These are phyloP conservation scores for Oxystoma pomonae DNA, from an alignment of 2,888 invertebrate genomes.

Conservation along the genomic window DNA sequence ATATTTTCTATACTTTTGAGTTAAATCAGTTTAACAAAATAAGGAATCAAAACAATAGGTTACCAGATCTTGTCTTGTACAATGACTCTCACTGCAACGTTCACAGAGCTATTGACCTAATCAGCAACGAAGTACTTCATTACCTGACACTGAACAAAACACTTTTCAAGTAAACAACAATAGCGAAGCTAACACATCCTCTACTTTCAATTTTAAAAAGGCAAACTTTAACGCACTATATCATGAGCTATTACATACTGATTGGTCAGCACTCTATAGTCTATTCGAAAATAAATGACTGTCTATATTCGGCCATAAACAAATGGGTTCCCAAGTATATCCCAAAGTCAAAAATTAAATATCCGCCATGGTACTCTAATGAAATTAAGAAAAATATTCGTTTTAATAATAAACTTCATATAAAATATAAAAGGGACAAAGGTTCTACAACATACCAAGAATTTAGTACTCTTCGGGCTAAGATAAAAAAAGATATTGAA, in stretches of 20 bases:
- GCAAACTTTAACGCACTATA: background rate
- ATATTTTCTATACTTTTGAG: background rate
- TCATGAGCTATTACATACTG: background rate
- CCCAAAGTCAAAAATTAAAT: background rate
- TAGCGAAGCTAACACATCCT: background rate
- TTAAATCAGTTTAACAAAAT: background rate
- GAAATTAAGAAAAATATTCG: background rate
- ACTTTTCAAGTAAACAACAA: background rate
- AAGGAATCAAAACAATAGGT: background rate
- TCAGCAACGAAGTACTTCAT: background rate
- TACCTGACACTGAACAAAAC: background rate
- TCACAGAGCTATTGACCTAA: background rate
- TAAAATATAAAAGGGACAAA: background rate
- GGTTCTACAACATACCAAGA: background rate
- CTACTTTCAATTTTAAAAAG: background rate
- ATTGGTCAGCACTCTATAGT: background rate
- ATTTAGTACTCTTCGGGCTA: background rate
- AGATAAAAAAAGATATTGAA: background rate
- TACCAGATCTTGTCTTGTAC: background rate
- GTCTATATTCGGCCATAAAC: background rate
- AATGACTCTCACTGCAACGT: background rate
- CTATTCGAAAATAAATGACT: background rate
- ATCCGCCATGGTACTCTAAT: background rate
- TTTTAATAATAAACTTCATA: background rate
- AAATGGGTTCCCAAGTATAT: background rate